Percentiles rank a stretch among this genome's conserved stretches.
These are phyloP conservation scores for Agriotes lineatus DNA, from an alignment of 2,888 invertebrate species.

Conservation along the genomic window DNA sequence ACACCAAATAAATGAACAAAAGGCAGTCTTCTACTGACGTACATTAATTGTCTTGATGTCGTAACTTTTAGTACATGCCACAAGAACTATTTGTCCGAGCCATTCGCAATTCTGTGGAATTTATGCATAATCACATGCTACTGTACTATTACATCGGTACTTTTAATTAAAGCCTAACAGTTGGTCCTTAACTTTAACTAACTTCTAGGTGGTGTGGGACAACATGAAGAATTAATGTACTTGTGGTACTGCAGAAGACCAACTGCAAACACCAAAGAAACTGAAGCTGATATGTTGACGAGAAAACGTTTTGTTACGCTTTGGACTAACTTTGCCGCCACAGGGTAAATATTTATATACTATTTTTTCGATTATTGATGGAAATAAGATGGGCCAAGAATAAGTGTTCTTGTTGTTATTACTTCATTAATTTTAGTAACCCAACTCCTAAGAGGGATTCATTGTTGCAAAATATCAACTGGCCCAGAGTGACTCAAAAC, in stretches of 20 bases:
- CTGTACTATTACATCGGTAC: conserved; percentile 21
- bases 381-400: too few relatives aligned
- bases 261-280: neutral
- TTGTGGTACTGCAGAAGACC: conserved; percentile 6
- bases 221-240: conserved; percentile 25
- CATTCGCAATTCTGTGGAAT: conserved; percentile 4
- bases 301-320: conserved; percentile 20
- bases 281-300: conserved; percentile 10
- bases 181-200: too few relatives aligned
- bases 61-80: conserved; percentile 27
- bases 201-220: conserved; percentile 29
- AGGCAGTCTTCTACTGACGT: too few relatives aligned
- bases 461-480: conserved; percentile 16
- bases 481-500: conserved; percentile 44
- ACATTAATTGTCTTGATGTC: too few relatives aligned
- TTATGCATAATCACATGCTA: neutral
- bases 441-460: conserved; percentile 17
- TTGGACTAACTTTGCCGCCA: conserved; percentile 35
- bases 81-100: conserved; percentile 19
- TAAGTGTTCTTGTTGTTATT: too few relatives aligned
- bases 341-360: too few relatives aligned
- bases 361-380: too few relatives aligned
- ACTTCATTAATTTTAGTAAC: too few relatives aligned
- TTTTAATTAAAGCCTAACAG: too few relatives aligned
- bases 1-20: too few relatives aligned